phyloP scores from a whole-genome alignment of 2,888 invertebrate genomes.

The Malthinus seriepunctatus region DNA sequence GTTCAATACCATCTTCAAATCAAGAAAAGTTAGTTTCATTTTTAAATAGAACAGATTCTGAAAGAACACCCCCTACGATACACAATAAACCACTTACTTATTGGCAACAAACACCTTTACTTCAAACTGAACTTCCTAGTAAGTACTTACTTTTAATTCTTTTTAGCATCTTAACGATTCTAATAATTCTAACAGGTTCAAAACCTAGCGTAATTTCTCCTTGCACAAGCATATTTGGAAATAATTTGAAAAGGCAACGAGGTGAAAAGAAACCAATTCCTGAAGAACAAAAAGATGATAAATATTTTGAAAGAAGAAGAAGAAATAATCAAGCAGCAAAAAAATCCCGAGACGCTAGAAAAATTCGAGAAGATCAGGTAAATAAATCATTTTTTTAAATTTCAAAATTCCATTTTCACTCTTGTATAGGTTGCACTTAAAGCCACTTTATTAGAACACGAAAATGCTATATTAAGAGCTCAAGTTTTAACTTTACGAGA shows the following conservation, averaged over 20 bases:
- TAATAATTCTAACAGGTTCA: background rate
- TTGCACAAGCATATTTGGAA: slow-evolving; percentile 18
- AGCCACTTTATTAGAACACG: slow-evolving; percentile 83
- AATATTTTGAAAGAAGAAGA: slow-evolving; percentile 85
- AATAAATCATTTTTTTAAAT: background rate
- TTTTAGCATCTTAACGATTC: too few species aligned
- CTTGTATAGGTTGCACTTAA: slow-evolving; percentile 73
- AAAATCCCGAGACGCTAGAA: slow-evolving; percentile 86
- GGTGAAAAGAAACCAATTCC: slow-evolving; percentile 88
- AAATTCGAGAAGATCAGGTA: slow-evolving; percentile 85
- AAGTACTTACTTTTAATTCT: background rate
- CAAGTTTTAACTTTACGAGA: slow-evolving; percentile 80
- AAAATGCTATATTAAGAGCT: slow-evolving; percentile 83
- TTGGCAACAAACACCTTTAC: slow-evolving; percentile 11
- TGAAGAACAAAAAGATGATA: slow-evolving; percentile 83
- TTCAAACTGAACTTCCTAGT: slow-evolving; percentile 16
- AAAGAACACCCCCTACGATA: slow-evolving; percentile 4
- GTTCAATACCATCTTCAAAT: slow-evolving; percentile 8
- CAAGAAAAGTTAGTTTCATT: slow-evolving; percentile 14
- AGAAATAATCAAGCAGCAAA: slow-evolving; percentile 92
- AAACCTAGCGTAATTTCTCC: slow-evolving; percentile 17
- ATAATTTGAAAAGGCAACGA: slow-evolving; percentile 61
- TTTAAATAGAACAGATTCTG: slow-evolving; percentile 9
- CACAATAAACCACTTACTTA: slow-evolving; percentile 16
- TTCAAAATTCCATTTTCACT: slow-evolving; percentile 14